phyloP scores from a whole-genome alignment of 2,113 vertebrate genomes.

The Coryphaenoides rupestris region DNA sequence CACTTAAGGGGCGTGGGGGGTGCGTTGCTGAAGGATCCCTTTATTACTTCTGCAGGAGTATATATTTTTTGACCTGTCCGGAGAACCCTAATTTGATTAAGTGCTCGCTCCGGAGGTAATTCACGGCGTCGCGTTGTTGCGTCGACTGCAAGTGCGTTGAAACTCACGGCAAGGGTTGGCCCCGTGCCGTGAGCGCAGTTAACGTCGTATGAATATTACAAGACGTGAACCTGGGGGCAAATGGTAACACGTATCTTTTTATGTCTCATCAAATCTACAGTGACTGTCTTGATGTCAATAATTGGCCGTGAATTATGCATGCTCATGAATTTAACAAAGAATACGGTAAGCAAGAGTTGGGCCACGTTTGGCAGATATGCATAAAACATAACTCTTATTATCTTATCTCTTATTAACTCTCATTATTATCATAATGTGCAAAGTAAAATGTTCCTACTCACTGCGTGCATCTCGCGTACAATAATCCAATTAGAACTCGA shows the following conservation, averaged over 20 bases:
- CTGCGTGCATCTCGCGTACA: too few relatives aligned
- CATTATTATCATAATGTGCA: neutral
- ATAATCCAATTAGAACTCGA: neutral
- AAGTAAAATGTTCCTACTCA: too few relatives aligned
- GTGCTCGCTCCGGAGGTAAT: slow-evolving; percentile 16
- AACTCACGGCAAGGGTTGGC: slow-evolving; percentile 3
- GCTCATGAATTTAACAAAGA: slow-evolving; percentile 2
- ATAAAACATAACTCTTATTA: slow-evolving; percentile 1
- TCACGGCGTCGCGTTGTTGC: slow-evolving; percentile 10
- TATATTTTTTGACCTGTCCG: neutral
- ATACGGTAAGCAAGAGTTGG: neutral
- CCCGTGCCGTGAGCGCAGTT: neutral
- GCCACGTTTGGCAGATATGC: slow-evolving; percentile 1
- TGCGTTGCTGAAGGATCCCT: neutral
- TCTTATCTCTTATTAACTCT: too few relatives aligned
- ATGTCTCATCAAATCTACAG: too few relatives aligned
- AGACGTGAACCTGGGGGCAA: slow-evolving; percentile 6
- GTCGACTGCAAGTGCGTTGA: slow-evolving; percentile 11
- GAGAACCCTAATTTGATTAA: slow-evolving; percentile 17
- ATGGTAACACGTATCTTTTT: neutral
- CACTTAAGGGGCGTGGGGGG: neutral
- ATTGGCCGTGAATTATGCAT: slow-evolving; percentile 5
- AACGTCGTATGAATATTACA: slow-evolving; percentile 10
- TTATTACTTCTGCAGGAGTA: neutral
- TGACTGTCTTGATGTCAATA: neutral